Evolutionary conservation across 2,888 invertebrate genomes (phyloP), one percentile per base, ranked within the genome.

Genomic region (Melolontha melolontha): DNA sequence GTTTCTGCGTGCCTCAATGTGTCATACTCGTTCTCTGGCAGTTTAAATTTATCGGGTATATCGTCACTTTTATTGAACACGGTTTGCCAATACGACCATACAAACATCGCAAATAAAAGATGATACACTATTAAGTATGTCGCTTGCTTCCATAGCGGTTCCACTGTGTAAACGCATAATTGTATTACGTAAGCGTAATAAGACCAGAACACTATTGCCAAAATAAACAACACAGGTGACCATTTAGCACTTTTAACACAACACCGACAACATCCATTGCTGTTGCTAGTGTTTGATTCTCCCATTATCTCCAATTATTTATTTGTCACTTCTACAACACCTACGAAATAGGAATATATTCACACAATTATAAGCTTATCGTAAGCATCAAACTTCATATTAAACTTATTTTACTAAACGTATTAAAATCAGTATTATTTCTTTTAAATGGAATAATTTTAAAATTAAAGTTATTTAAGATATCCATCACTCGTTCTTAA

Each of bases 101-200:
- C 84, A 82, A 98, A 97, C 86, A 98, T 89, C 69, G 92, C 84
- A 78, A 97, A 89, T 68, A 97, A 85, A 71, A 94, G 85, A 83
- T 99, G 98, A 84, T 95, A 98, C 75, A 95, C 86, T 76, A 96
- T 83, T 74, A 98, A 86, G 85, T 95, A 96, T 73, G 96, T 84
- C 75, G 91, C 89, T 88, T 91, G 89, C 82, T 93, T 92, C 75
- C 91, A 85, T 75, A 88, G 86, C 80, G 87, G 92, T 73, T 91
- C 88, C 80, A 96, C 89, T 67, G 92, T 92, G 96, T 96, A 87
- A 83, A 91, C 87, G 87, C 94, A 94, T 80, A 98, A 88, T 84
- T 97, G 94, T 79, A 96, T 88, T 79, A 97, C 96, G 87, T 98
- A 99, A 75, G 98, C 98, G 87, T 98, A 98, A 85, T 98, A 98